Evolutionary conservation across 2,888 invertebrate genomes (phyloP).

Genomic region (Anoncus sp.): DNA sequence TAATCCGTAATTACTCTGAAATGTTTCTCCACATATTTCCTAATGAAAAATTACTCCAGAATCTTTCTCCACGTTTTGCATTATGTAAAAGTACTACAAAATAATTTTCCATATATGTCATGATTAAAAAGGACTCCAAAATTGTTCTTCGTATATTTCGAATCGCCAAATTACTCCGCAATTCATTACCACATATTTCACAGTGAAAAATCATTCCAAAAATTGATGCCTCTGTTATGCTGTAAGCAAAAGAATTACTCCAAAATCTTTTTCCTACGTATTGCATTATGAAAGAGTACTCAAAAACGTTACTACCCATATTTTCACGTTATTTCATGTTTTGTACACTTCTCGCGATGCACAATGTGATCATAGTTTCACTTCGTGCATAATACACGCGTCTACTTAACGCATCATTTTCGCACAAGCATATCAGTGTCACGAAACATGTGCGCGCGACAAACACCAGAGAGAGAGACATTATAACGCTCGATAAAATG

Average conservation of each 20-base stretch:
- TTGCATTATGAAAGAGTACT: background rate
- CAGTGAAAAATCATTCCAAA: background rate
- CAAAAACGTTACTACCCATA: background rate
- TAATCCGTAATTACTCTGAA: conserved; percentile 3
- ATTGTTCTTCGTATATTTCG: background rate
- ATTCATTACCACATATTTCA: background rate
- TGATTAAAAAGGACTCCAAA: background rate
- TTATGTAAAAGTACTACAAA: background rate
- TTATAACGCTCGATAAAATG: no score
- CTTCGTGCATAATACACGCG: no score
- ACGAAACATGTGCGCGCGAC: background rate
- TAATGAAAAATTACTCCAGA: conserved; percentile 7
- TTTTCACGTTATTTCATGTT: background rate
- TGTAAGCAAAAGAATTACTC: background rate
- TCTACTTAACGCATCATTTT: no score
- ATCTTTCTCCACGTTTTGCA: background rate
- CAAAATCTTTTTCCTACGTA: background rate
- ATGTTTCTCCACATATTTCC: background rate
- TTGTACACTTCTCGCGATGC: no score
- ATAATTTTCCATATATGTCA: background rate
- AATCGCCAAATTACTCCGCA: background rate
- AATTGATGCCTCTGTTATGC: background rate
- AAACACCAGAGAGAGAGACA: background rate
- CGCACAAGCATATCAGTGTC: no score
- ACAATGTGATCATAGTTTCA: no score